Evolutionary conservation across 2,888 invertebrate genomes (phyloP), one percentile per base, ranked within the genome.

Genomic region (Cephus spinipes): DNA sequence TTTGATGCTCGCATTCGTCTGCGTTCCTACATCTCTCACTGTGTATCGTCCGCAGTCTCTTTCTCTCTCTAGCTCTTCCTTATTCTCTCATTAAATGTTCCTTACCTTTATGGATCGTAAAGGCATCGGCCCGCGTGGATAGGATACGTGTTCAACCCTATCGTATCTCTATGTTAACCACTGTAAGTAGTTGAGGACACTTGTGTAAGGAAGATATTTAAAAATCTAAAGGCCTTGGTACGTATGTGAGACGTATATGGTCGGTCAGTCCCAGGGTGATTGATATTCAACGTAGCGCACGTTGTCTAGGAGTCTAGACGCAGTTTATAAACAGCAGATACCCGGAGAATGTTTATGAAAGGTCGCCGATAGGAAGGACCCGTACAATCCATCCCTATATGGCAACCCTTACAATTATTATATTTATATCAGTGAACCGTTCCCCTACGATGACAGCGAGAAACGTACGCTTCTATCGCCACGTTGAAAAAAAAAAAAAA

Each of bases 271-370:
- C 74, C 35, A 74, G 73, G 74, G 69, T 75, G 36, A 75, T 77
- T 75, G 69, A 75, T 77, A 77, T 75, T 75, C 77, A 75, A 75
- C 68, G 74, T 30, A 31, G 35, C 71, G 77, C 36, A 33, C 36
- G 40, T 35, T 77, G 77, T 75, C 75, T 69, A 32, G 75, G 69
- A 75, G 77, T 69, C 77, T 75, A 75, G 77, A 77, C 75, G 71
- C 69, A 71, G 40, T 77, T 77, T 77, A 77, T 77, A 77, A 77
- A 74, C 74, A 77, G 69, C 74, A 69, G 77, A 77, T 77, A 77
- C 73, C 34, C 23, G 12, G 32, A 33, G 71, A 71, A 30, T 71
- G 71, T 71, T 71, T 71, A 71, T 71, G 71, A 71, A 71, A 71
- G 71, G 71, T 71, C 32, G 71, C 32, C 40, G 40, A 55, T 55